A percentile compares a stretch with the other conserved stretches of the same genome.
These are phyloP conservation scores for Hemicordylus capensis DNA, from an alignment of 2,113 vertebrate species.

Conservation along the genomic window DNA sequence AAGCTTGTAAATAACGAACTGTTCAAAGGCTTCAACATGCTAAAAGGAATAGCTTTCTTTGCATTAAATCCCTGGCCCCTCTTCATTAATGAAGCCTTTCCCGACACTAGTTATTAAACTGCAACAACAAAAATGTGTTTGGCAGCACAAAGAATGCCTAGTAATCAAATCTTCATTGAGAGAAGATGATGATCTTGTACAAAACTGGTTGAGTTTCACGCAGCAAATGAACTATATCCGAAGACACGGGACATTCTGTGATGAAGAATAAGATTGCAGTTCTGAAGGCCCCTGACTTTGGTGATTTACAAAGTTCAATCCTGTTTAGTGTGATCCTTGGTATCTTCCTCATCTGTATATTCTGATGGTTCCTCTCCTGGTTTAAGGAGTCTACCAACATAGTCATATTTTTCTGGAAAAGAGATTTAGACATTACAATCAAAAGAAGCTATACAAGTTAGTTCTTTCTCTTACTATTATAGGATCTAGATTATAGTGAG, in stretches of 20 bases:
- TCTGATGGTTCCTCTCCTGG: conserved; percentile 98
- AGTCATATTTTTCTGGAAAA: conserved; percentile 96
- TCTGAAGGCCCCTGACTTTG: conserved; percentile 92
- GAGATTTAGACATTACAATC: conserved; percentile 53
- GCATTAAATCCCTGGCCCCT: conserved; percentile 70
- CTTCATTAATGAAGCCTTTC: conserved; percentile 71
- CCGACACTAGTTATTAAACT: conserved; percentile 77
- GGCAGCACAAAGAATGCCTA: conserved; percentile 75
- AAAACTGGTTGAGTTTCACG: conserved; percentile 77
- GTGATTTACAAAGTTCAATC: conserved; percentile 91
- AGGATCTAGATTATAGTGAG: too few relatives aligned
- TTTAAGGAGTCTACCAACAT: conserved; percentile 97
- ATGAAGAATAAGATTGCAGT: conserved; percentile 80
- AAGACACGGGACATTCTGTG: conserved; percentile 75
- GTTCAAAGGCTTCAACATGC: conserved; percentile 69
- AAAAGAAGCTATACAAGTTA: conserved; percentile 34
- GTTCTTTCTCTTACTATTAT: too few relatives aligned
- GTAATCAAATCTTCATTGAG: conserved; percentile 76
- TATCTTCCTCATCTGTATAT: conserved; percentile 98
- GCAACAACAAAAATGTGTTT: conserved; percentile 61
- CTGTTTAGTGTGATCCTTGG: conserved; percentile 97
- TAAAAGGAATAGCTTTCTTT: conserved; percentile 62
- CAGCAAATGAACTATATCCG: conserved; percentile 78
- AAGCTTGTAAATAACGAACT: conserved; percentile 66
- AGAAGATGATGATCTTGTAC: conserved; percentile 73